Base-by-base conservation (phyloP, 1,140 invertebrate genomes). In the Listronotus oregonensis region DNA sequence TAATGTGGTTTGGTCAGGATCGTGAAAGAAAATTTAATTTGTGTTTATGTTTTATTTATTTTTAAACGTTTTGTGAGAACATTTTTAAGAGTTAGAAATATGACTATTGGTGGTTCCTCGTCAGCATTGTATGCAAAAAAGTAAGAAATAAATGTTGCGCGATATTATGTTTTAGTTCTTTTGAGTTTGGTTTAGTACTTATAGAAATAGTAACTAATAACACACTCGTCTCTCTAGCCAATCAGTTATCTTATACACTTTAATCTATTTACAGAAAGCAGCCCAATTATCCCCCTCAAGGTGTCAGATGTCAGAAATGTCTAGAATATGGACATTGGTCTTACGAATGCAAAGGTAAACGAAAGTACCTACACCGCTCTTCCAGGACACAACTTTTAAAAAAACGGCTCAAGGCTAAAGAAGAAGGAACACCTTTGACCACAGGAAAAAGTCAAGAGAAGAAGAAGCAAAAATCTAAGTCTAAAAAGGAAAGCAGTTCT, bases 281-380 rank as follows among this genome's bases (percentile, higher is more conserved):
- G 14, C 46, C 50, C 43, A 46, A 17, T 21, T 67, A 59, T 31
- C 62, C 66, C 37, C 65, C 69, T 10, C 84, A 88, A 77, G 87
- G 85, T 43, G 85, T 92, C 63, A 84, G 89, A 44, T 97, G 94
- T 77, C 94, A 96, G 75, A 97, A 96, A 81, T 97, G 94, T 78
- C 80, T 95, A 42, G 90, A 95, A 78, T 87, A 88, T 73, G 94
- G 93, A 0, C 94, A 97, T 76, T 96, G 93, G 92, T 95, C 91
- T 56, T 97, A 93, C 71, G 90, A 96, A 78, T 97, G 94, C 76
- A 93, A 87, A 69, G 91, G 90, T n/a, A 93, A 95, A 81, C 82
- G 93, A 46, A 96, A 96, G 80, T 93, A 90, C 79, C 81, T 95
- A 10, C 87, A 93, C 59, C 84, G 93, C 67, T 85, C 86, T 37